phyloP scores from a whole-genome alignment of 2,888 invertebrate species.

The Clitarchus hookeri region DNA sequence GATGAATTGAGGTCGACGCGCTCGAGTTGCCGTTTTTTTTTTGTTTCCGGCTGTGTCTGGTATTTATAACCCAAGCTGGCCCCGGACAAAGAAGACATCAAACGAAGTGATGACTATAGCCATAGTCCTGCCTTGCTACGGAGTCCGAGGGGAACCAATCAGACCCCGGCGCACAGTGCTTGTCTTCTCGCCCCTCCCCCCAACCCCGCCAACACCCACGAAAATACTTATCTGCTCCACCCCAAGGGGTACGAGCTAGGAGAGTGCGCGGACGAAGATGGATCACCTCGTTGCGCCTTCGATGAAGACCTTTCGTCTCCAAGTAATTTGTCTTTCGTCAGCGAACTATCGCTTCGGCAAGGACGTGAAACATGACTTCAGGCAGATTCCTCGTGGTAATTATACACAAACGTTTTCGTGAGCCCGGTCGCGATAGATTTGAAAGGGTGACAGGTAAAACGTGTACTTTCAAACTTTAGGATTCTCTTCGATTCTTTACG shows the following conservation, averaged over 20 bases:
- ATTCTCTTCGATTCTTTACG: no score
- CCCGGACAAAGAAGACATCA: not conserved
- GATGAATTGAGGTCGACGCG: slow-evolving; percentile 14
- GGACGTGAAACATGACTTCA: not conserved
- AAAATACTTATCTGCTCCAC: not conserved
- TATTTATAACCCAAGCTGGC: not conserved
- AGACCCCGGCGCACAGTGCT: not conserved
- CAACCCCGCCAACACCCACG: no score
- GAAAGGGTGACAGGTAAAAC: no score
- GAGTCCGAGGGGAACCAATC: not conserved
- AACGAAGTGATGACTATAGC: slow-evolving; percentile 14
- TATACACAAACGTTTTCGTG: not conserved
- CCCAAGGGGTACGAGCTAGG: not conserved
- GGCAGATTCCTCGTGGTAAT: not conserved
- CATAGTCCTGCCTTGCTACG: not conserved
- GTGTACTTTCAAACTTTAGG: no score
- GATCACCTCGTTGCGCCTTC: not conserved
- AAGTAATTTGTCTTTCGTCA: not conserved
- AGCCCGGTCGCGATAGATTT: not conserved
- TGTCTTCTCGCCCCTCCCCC: not conserved
- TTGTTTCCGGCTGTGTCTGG: not conserved
- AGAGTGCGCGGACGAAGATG: not conserved
- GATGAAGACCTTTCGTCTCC: slow-evolving; percentile 8
- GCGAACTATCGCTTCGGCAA: not conserved
- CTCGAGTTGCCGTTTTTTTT: not conserved